Percentiles rank a stretch among this genome's conserved stretches.
Evolutionary conservation across 2,797 vertebrate species (phyloP).

Genomic region (Tangara arthus): DNA sequence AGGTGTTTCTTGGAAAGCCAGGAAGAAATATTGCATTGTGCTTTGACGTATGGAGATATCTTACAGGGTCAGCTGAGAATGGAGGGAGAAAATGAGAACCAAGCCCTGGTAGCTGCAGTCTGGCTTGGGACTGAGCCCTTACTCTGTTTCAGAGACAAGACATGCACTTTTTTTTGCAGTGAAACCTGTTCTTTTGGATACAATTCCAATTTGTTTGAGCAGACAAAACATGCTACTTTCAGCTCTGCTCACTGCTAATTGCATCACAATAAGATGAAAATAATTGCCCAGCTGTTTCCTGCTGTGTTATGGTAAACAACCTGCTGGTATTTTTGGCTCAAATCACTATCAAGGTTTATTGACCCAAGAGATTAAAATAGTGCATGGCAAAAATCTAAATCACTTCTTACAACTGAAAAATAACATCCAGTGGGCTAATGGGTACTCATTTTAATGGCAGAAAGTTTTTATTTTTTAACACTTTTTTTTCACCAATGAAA

Average conservation of each 20-base stretch:
- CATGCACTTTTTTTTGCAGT: not conserved
- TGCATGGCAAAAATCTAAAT: not conserved
- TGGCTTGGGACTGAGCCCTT: not conserved
- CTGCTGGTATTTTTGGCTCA: not conserved
- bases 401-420: not conserved
- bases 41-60: not conserved
- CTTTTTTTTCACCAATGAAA: slow-evolving; percentile 10
- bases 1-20: slow-evolving; percentile 40
- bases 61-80: not conserved
- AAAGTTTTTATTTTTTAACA: not conserved
- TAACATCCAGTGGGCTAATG: not conserved
- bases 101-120: not conserved
- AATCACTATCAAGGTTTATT: not conserved
- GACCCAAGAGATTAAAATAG: slow-evolving; percentile 25
- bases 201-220: not conserved
- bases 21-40: not conserved
- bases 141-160: not conserved
- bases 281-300: slow-evolving; percentile 55
- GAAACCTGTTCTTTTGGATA: not conserved
- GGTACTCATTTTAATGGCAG: not conserved
- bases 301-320: not conserved
- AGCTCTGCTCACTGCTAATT: not conserved
- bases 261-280: slow-evolving; percentile 41
- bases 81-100: not conserved
- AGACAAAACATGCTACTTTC: not conserved